Conservation (phyloP, 2,113 vertebrate species). For the Pelusios castaneus region DNA sequence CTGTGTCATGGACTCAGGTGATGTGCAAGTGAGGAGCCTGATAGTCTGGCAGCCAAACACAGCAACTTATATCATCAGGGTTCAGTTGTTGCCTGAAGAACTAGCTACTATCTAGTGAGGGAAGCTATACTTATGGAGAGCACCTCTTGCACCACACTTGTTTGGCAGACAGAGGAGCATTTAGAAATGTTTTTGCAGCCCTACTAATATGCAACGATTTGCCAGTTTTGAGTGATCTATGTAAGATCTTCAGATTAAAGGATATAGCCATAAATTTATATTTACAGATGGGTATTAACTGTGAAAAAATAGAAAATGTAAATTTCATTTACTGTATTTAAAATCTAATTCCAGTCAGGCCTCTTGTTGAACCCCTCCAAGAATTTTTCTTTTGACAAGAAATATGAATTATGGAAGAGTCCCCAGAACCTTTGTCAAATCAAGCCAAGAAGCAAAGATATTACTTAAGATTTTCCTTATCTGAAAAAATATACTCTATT, state of each 20-base stretch:
- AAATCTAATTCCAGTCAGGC: rapidly evolving
- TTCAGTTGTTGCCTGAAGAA: not conserved
- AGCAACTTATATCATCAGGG: too few relatives aligned
- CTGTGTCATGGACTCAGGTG: not conserved
- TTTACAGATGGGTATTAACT: not conserved
- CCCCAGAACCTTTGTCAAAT: not conserved
- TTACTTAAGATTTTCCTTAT: not conserved
- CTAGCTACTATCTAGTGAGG: not conserved
- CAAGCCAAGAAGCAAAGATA: not conserved
- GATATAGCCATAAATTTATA: not conserved
- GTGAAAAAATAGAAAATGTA: not conserved
- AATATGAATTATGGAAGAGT: not conserved
- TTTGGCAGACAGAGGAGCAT: not conserved
- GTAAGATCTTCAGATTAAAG: not conserved
- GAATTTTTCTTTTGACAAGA: not conserved
- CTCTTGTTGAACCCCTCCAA: not conserved
- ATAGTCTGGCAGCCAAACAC: not conserved
- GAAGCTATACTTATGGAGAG: not conserved
- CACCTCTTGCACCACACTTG: not conserved
- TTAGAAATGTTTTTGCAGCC: slow-evolving; percentile 10
- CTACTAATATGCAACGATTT: rapidly evolving
- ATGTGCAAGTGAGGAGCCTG: not conserved
- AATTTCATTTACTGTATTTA: not conserved
- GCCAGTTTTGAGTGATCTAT: not conserved
- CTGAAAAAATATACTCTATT: not conserved